Percentiles rank a stretch among this genome's conserved stretches.
phyloP scores from a whole-genome alignment of 1,140 invertebrate species.

The Pseudachorutes palmiensis region DNA sequence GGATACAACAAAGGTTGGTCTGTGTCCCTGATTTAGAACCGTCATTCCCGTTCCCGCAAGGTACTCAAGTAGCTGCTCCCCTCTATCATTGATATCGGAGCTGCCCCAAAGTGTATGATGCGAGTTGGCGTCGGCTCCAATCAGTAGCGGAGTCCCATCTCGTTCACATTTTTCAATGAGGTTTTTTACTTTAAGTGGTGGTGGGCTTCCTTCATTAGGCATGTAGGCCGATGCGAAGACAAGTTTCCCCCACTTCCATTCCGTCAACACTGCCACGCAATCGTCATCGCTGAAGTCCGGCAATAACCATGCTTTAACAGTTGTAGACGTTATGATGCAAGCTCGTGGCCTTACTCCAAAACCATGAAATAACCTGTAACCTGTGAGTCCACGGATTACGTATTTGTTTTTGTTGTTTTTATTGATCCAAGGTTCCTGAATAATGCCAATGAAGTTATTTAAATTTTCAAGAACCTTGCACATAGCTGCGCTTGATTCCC shows the following conservation, averaged over 20 bases:
- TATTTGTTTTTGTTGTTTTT: too few relatives aligned
- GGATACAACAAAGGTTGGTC: slow-evolving; percentile 18
- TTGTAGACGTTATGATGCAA: background rate
- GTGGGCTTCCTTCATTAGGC: slow-evolving; percentile 6
- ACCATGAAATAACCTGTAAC: background rate
- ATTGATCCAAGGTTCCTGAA: background rate
- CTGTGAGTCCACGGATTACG: background rate
- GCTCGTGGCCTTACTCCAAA: background rate
- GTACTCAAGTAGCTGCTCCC: slow-evolving; percentile 17
- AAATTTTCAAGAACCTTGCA: background rate
- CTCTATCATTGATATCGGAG: slow-evolving; percentile 16
- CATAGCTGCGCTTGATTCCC: background rate
- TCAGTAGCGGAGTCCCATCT: slow-evolving; percentile 6
- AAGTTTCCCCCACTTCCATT: background rate
- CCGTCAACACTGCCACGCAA: background rate
- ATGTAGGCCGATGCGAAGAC: slow-evolving; percentile 25
- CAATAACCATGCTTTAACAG: background rate
- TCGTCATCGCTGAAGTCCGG: background rate
- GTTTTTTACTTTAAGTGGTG: background rate
- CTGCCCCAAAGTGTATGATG: slow-evolving; percentile 26
- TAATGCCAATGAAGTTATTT: background rate
- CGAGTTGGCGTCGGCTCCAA: slow-evolving; percentile 22
- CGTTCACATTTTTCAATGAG: slow-evolving; percentile 13
- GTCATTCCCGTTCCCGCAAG: background rate
- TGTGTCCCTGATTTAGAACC: slow-evolving; percentile 3